These are phyloP conservation scores for Dissostichus mawsoni DNA, from an alignment of 2,113 vertebrate species.

Conservation along the genomic window DNA sequence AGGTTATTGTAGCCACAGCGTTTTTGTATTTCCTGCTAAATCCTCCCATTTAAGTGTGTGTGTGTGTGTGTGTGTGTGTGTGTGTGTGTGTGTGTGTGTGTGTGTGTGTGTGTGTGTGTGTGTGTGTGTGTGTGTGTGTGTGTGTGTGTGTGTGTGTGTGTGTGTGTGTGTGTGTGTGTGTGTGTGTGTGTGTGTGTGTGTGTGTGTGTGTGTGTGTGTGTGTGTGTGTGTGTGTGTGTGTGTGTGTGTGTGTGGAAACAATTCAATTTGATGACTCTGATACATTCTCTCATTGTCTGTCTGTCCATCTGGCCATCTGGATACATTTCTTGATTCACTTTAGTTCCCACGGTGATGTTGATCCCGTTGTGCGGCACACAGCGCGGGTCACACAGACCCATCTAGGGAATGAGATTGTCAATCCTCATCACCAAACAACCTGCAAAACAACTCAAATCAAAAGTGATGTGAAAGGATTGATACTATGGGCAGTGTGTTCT, in stretches of 20 bases:
- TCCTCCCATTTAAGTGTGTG: conserved; percentile 16
- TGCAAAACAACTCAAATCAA: conserved; percentile 59
- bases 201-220: conserved; percentile 11
- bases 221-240: conserved; percentile 30
- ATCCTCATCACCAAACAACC: conserved; percentile 55
- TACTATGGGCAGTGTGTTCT: conserved; percentile 35
- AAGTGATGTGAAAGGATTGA: conserved; percentile 70
- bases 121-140: conserved; percentile 23
- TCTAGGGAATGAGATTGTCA: conserved; percentile 77
- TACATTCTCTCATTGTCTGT: conserved; percentile 58
- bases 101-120: conserved; percentile 26
- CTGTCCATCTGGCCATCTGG: conserved; percentile 41
- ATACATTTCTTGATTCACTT: conserved; percentile 61
- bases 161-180: conserved; percentile 30
- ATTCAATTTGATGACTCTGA: conserved; percentile 69
- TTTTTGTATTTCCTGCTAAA: conserved; percentile 54
- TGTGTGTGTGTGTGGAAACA: conserved; percentile 51
- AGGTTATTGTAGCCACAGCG: conserved; percentile 42
- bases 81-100: conserved; percentile 27
- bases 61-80: conserved; percentile 8
- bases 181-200: conserved; percentile 23
- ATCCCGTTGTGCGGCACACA: conserved; percentile 5
- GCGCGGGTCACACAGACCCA: conserved; percentile 60
- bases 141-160: conserved; percentile 13
- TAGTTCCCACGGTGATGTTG: conserved; percentile 38